Evolutionary conservation across 2,797 vertebrate species (phyloP), one percentile per base, ranked within the genome.

Genomic region (Loriculus beryllinus): DNA sequence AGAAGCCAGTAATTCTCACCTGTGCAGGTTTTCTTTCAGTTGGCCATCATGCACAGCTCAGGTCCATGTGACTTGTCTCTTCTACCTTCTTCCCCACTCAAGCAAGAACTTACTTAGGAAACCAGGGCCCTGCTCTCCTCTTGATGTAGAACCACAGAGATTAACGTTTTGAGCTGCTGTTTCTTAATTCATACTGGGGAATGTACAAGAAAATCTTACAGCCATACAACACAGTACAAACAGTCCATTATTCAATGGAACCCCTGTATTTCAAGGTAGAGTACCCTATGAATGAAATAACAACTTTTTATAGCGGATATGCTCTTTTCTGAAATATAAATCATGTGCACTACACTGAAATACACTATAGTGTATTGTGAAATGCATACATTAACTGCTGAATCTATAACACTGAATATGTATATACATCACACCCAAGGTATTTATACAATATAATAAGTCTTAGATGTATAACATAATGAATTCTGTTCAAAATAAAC

Each of bases 331-430:
- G 95, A 88, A 80, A 49, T 96, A 82, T 74, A 91, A 96, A 88
- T 91, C 78, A 85, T 85, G 94, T 95, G 84, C 94, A 95, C 74
- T 92, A 91, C 86, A 87, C 80, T 19, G 82, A 94, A 95, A 94
- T 93, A 92, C 93, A 91, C 93, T 72, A n/a, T 9, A 86, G 72
- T 90, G 87, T 93, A 93, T 96, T 77, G 92, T 93, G 94, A 96
- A 97, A 94, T 86, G 96, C 92, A 97, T 89, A 94, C 92, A 83
- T 96, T 96, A 91, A 91, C 26, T 93, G 89, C 89, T 96, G 93
- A 95, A 72, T 86, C 91, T 89, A 94, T 91, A 76, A 91, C 95
- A 95, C 93, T 90, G 96, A 92, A 92, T 89, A 77, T 96, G 97
- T 97, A 97, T 93, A 96, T 96, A 96, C 89, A 81, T 91, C 88